Conservation (phyloP, 2,888 invertebrate genomes). For the Agonum fuliginosum region DNA sequence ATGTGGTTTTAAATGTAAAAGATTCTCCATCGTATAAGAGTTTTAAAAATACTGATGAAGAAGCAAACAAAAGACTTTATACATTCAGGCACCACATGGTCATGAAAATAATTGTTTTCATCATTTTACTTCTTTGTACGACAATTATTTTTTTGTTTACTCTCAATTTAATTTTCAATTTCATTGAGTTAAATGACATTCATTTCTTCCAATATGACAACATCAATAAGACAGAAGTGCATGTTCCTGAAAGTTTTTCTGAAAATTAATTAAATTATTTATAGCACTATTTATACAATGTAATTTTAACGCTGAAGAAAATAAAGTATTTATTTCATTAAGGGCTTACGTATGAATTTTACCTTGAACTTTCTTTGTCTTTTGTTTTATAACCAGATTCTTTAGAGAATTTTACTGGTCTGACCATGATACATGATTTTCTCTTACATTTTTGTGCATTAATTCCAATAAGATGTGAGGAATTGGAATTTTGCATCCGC, state of each 20-base stretch:
- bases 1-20: constrained; percentile 41
- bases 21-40: constrained; percentile 24
- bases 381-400: constrained; percentile 31
- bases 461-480: no score
- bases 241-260: background rate
- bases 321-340: constrained; percentile 25
- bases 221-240: constrained; percentile 5
- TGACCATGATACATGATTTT: constrained; percentile 37
- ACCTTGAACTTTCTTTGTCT: constrained; percentile 40
- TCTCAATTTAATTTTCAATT: constrained; percentile 42
- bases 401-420: constrained; percentile 24
- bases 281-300: background rate
- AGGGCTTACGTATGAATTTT: constrained; percentile 11
- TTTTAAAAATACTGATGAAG: constrained; percentile 26
- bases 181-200: constrained; percentile 18
- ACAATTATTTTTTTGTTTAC: constrained; percentile 35
- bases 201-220: background rate
- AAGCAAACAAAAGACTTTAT: background rate
- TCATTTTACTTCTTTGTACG: constrained; percentile 36
- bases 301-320: constrained; percentile 1
- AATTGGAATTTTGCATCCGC: background rate
- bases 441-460: constrained; percentile 29
- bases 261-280: no score
- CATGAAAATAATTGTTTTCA: constrained; percentile 22
- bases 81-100: constrained; percentile 31